Evolutionary conservation across 2,888 invertebrate species (phyloP).

Genomic region (Drosophila cognata): DNA sequence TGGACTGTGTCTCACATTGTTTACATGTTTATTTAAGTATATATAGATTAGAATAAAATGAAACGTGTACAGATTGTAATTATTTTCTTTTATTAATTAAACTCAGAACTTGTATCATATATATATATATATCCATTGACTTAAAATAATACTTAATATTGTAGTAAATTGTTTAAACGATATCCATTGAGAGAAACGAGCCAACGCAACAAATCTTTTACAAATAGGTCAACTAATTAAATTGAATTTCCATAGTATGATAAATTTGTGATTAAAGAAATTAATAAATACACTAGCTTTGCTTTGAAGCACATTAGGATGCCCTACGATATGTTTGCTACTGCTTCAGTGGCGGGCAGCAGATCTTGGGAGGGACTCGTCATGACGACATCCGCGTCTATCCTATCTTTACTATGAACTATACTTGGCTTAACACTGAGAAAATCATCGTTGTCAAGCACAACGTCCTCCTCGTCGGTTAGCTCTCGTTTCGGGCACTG

Average conservation of each 20-base stretch:
- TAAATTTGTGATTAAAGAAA: not conserved
- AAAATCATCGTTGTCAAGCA: constrained; percentile 63
- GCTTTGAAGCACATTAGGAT: constrained; percentile 21
- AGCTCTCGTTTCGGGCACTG: constrained; percentile 4
- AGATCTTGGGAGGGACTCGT: constrained; percentile 31
- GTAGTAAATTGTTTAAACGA: constrained; percentile 25
- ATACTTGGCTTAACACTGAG: constrained; percentile 53
- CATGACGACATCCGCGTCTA: constrained; percentile 37
- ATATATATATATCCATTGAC: constrained; percentile 27
- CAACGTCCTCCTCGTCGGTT: constrained; percentile 44
- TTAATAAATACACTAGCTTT: constrained; percentile 25
- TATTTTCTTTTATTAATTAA: constrained; percentile 36
- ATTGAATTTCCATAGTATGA: constrained; percentile 12
- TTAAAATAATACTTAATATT: constrained; percentile 50
- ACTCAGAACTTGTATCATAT: constrained; percentile 31
- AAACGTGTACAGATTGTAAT: constrained; percentile 9
- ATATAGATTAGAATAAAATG: not conserved
- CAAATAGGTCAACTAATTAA: constrained; percentile 45
- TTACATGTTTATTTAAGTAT: not conserved
- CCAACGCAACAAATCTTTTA: constrained; percentile 56
- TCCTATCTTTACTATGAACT: constrained; percentile 19
- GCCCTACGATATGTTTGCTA: constrained; percentile 32
- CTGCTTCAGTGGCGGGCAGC: constrained; percentile 12
- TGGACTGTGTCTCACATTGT: not conserved
- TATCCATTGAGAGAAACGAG: constrained; percentile 30